Conservation (phyloP, 2,113 vertebrate genomes). For the Dunckerocampus dactyliophorus region DNA sequence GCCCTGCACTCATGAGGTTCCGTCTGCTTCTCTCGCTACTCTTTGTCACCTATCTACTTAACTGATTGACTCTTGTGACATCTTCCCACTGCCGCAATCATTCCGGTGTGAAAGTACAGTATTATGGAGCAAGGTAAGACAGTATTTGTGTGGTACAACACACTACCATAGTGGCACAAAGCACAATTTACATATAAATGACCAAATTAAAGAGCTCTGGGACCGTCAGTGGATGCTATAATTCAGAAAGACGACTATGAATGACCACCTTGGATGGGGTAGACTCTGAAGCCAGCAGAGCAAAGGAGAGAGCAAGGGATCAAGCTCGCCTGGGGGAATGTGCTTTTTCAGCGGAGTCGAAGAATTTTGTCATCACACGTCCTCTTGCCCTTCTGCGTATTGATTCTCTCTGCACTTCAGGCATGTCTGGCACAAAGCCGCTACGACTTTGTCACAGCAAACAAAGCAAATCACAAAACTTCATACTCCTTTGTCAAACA, state of each 20-base stretch:
- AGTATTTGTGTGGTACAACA: conserved; percentile 40
- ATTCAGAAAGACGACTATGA: conserved; percentile 51
- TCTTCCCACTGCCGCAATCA: conserved; percentile 48
- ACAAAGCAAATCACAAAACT: not conserved
- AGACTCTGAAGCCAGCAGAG: conserved; percentile 41
- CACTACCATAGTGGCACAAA: conserved; percentile 41
- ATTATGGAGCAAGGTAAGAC: conserved; percentile 37
- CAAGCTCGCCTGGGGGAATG: conserved; percentile 46
- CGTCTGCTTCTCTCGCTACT: conserved; percentile 19
- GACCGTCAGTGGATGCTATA: conserved; percentile 44
- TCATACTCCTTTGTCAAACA: not conserved
- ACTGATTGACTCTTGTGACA: conserved; percentile 48
- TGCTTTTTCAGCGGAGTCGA: conserved; percentile 62
- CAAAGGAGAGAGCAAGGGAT: conserved; percentile 32
- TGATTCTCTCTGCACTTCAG: conserved; percentile 48
- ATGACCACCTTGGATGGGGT: conserved; percentile 21
- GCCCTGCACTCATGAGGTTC: conserved; percentile 20
- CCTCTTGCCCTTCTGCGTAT: conserved; percentile 59
- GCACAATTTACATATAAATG: conserved; percentile 72
- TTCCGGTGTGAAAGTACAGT: conserved; percentile 29
- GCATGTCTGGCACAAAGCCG: conserved; percentile 33
- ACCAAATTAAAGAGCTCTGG: conserved; percentile 56
- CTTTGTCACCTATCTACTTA: conserved; percentile 29
- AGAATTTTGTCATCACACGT: conserved; percentile 61
- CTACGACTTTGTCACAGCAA: conserved; percentile 27